Percentiles rank a stretch among this genome's conserved stretches.
These are phyloP conservation scores for Empis livida DNA, from an alignment of 2,888 invertebrate genomes.

Conservation along the genomic window DNA sequence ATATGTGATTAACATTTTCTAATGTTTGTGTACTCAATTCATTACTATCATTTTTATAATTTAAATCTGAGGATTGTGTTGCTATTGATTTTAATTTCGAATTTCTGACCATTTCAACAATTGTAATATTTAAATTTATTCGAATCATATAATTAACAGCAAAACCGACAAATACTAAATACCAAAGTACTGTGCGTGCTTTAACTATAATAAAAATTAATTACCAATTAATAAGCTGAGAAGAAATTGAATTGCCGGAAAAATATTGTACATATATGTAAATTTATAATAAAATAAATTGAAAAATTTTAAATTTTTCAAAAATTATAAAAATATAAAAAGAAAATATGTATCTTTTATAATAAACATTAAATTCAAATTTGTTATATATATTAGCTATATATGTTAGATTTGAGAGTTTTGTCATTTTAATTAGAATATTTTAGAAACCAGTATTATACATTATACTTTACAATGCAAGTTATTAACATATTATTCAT, in stretches of 20 bases:
- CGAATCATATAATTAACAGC: constrained; percentile 56
- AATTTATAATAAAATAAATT: no score
- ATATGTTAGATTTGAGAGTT: no score
- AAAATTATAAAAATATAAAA: background rate
- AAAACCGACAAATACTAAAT: constrained; percentile 49
- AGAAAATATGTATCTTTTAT: background rate
- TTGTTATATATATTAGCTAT: no score
- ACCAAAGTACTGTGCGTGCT: constrained; percentile 44
- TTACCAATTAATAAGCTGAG: no score
- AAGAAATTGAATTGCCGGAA: no score
- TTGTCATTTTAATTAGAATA: no score
- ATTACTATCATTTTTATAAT: constrained; percentile 1
- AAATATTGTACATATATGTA: no score
- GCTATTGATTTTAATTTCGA: constrained; percentile 2
- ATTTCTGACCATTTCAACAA: constrained; percentile 48
- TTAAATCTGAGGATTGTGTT: background rate
- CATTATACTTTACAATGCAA: no score
- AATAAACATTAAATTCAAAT: no score
- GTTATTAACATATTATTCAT: no score
- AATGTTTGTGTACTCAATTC: constrained; percentile 2
- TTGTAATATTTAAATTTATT: constrained; percentile 52
- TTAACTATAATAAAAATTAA: constrained; percentile 19
- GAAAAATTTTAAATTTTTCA: background rate
- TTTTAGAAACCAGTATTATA: no score
- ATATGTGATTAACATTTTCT: background rate